phyloP scores from a whole-genome alignment of 2,888 invertebrate genomes.

The Hyposoter dolosus region DNA sequence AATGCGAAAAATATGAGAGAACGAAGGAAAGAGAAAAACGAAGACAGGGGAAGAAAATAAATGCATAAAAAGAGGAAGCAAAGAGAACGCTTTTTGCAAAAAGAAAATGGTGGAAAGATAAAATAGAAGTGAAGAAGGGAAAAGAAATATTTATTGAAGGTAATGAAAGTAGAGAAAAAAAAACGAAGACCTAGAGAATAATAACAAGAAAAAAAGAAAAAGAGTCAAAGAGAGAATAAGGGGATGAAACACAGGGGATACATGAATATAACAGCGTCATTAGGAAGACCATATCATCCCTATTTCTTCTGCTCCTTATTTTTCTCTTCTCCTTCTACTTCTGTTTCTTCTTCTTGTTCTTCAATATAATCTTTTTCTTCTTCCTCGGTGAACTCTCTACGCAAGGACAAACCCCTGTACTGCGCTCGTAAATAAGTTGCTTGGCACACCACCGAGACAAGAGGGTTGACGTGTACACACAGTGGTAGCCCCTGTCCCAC shows the following conservation, averaged over 20 bases:
- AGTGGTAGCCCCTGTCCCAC: not conserved
- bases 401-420: conserved; percentile 55
- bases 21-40: not conserved
- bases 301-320: conserved; percentile 38
- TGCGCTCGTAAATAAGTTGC: conserved; percentile 62
- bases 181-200: not conserved
- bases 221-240: conserved; percentile 22
- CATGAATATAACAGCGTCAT: conserved; percentile 66
- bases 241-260: conserved; percentile 38
- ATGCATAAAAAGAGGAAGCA: not conserved
- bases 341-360: conserved; percentile 36
- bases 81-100: not conserved
- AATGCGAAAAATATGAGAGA: conserved; percentile 30
- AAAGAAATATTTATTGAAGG: not conserved
- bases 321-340: conserved; percentile 16
- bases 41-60: not conserved
- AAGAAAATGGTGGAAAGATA: not conserved
- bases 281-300: conserved; percentile 52
- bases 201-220: not conserved
- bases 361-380: conserved; percentile 45
- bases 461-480: conserved; percentile 49
- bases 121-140: not conserved
- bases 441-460: conserved; percentile 55
- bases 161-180: not conserved
- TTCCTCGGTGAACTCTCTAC: conserved; percentile 52